These are phyloP conservation scores for Sebastolobus alascanus DNA, from an alignment of 2,797 vertebrate species.

Conservation along the genomic window DNA sequence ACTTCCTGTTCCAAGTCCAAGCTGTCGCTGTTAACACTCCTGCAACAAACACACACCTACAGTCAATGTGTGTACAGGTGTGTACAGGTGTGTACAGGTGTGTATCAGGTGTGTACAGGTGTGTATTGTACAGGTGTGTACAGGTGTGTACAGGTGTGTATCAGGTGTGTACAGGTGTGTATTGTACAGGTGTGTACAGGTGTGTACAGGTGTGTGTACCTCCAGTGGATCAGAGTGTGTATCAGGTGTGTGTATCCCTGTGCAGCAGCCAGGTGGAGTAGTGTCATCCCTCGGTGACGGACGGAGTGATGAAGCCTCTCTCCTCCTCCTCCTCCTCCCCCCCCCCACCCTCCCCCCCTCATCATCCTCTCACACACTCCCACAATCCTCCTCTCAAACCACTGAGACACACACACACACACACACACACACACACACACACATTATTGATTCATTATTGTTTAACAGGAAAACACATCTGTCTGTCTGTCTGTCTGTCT, in stretches of 20 bases:
- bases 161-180: conserved; percentile 84
- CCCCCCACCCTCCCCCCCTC: conserved; percentile 81
- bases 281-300: conserved; percentile 92
- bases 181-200: no score
- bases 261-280: conserved; percentile 92
- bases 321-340: conserved; percentile 44
- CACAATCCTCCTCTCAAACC: conserved; percentile 92
- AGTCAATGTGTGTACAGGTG: conserved; percentile 18
- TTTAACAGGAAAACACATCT: neutral
- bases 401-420: conserved; percentile 45
- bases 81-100: conserved; percentile 4
- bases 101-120: neutral
- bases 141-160: conserved; percentile 80
- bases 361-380: conserved; percentile 93
- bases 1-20: conserved; percentile 92
- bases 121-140: conserved; percentile 89
- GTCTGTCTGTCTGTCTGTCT: no score
- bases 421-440: no score
- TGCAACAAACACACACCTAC: conserved; percentile 43
- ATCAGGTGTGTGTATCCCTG: conserved; percentile 93
- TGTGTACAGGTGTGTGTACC: conserved; percentile 78
- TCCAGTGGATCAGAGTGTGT: conserved; percentile 91
- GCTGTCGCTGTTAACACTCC: conserved; percentile 86
- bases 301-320: conserved; percentile 86
- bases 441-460: no score